Evolutionary conservation across 2,797 vertebrate genomes (phyloP).

Genomic region (Hydrophis major): DNA sequence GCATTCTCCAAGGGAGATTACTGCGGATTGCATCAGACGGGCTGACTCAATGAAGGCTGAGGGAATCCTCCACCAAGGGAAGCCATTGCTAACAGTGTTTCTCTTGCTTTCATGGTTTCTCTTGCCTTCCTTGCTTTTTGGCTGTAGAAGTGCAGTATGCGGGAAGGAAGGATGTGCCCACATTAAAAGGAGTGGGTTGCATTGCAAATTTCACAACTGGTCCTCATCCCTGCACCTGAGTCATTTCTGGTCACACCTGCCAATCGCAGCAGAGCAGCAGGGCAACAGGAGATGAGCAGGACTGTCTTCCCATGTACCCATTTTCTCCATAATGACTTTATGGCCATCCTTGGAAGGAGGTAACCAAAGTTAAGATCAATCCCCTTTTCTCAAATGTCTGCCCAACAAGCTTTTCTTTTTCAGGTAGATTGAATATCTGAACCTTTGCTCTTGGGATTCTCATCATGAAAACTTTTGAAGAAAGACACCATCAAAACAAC

Average conservation of each 20-base stretch:
- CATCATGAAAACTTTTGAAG: neutral
- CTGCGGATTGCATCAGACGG: conserved; percentile 75
- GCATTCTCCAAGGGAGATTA: conserved; percentile 68
- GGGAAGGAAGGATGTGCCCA: neutral
- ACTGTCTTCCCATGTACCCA: neutral
- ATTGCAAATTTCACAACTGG: neutral
- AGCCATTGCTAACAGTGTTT: neutral
- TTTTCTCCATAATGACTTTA: neutral
- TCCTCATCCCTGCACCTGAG: neutral
- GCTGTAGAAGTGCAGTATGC: neutral
- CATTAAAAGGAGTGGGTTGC: neutral
- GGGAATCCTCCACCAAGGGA: no score
- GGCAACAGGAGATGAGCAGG: neutral
- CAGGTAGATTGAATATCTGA: neutral
- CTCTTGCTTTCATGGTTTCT: neutral
- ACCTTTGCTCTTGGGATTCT: neutral
- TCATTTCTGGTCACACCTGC: neutral
- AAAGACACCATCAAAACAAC: neutral
- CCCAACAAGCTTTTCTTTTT: neutral
- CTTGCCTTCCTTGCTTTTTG: neutral
- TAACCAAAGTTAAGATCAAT: neutral
- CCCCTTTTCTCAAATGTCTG: neutral
- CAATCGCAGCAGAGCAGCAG: neutral
- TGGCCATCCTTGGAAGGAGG: neutral
- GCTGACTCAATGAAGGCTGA: conserved; percentile 21